These are phyloP conservation scores for Cerastis rubricosa DNA, from an alignment of 2,888 invertebrate species.

Conservation along the genomic window DNA sequence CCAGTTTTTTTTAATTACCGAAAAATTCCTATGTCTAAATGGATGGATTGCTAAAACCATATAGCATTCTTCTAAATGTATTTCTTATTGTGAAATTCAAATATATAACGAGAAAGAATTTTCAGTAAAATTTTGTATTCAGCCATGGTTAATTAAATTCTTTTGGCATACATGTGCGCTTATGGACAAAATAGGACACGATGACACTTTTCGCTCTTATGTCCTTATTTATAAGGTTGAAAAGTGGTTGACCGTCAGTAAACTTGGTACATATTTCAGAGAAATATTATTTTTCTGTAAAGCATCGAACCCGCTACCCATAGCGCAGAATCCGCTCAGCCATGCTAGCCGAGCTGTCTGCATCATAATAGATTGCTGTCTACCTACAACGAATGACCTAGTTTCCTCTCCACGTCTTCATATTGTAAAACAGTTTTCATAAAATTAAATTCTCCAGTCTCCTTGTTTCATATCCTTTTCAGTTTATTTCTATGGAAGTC, in stretches of 20 bases:
- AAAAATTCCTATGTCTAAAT: background rate
- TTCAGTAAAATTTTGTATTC: background rate
- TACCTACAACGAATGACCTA: slow-evolving; percentile 38
- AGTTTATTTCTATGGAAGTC: slow-evolving; percentile 25
- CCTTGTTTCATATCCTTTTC: slow-evolving; percentile 26
- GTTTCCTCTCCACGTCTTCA: slow-evolving; percentile 29
- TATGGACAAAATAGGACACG: background rate
- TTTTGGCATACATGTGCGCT: background rate
- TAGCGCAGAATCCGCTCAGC: background rate
- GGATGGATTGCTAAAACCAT: background rate
- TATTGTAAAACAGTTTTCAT: slow-evolving; percentile 37
- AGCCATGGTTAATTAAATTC: background rate
- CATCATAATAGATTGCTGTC: slow-evolving; percentile 22
- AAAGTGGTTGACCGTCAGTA: no score
- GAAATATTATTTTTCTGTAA: background rate
- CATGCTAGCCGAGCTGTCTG: background rate
- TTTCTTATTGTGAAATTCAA: background rate
- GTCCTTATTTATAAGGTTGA: no score
- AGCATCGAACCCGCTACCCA: background rate
- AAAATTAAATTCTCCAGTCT: slow-evolving; percentile 34
- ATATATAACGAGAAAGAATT: background rate
- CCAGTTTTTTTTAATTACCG: no score
- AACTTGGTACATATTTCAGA: background rate
- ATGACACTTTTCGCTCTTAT: no score
- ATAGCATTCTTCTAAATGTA: background rate